These are phyloP conservation scores for Zoanthus gigantus DNA, from an alignment of 92 coral and sea anemone genomes.

Conservation along the genomic window DNA sequence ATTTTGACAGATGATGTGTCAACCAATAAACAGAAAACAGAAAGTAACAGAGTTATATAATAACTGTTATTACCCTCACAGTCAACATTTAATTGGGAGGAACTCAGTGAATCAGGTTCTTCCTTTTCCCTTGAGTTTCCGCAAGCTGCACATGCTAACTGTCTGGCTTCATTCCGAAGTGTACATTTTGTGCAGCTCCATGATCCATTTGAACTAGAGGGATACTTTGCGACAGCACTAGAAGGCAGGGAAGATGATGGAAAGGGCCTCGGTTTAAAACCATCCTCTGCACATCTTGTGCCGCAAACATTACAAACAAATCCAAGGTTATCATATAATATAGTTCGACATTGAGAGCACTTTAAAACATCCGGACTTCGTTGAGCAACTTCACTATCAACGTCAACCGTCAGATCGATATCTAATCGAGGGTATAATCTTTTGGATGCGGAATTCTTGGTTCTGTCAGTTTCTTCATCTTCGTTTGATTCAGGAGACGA, in stretches of 20 bases:
- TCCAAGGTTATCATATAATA: constrained; percentile 84
- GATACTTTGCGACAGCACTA: constrained; percentile 59
- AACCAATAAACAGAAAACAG: no score
- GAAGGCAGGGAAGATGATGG: constrained; percentile 92
- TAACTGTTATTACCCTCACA: constrained; percentile 37
- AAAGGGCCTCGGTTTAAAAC: constrained; percentile 95
- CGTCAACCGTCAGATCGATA: constrained; percentile 62
- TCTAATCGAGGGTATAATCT: constrained; percentile 68
- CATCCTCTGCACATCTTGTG: constrained; percentile 82
- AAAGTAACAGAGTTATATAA: neutral
- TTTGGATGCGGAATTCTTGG: constrained; percentile 19
- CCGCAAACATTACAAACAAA: constrained; percentile 85
- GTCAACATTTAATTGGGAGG: neutral
- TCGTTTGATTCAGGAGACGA: constrained; percentile 14
- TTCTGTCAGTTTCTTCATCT: constrained; percentile 13
- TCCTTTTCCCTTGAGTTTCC: constrained; percentile 54
- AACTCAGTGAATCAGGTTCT: neutral
- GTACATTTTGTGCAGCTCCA: constrained; percentile 94
- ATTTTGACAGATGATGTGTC: no score
- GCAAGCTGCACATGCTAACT: constrained; percentile 75
- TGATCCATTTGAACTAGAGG: constrained; percentile 58
- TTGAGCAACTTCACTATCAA: constrained; percentile 69
- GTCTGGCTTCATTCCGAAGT: constrained; percentile 71
- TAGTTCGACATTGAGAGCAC: constrained; percentile 91
- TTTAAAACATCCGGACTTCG: constrained; percentile 83